Percentiles rank a stretch among this genome's conserved stretches.
These are phyloP conservation scores for Xestoiulus laeticollis DNA, from an alignment of 2,888 invertebrate species.

Conservation along the genomic window DNA sequence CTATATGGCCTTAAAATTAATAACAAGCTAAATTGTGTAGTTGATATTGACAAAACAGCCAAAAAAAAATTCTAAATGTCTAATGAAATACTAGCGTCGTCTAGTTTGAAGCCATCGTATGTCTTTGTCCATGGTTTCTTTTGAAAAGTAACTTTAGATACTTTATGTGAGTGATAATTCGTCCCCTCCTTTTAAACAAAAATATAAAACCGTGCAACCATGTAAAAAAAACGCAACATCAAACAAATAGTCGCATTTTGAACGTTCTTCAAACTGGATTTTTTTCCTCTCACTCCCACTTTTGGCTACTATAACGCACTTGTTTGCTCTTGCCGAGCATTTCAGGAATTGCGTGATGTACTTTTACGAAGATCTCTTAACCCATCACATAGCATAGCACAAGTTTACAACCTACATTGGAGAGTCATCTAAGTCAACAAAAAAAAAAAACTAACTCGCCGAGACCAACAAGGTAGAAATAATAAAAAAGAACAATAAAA, in stretches of 20 bases:
- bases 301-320: constrained; percentile 19
- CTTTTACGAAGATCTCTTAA: background rate
- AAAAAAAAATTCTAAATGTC: background rate
- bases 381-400: background rate
- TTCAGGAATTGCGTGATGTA: constrained; percentile 12
- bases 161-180: constrained; percentile 1
- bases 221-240: constrained; percentile 17
- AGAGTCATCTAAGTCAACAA: constrained; percentile 15
- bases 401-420: background rate
- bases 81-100: background rate
- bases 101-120: background rate
- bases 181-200: constrained; percentile 26
- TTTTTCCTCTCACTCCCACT: constrained; percentile 24
- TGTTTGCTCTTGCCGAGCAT: constrained; percentile 20
- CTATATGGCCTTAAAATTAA: no score
- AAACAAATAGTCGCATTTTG: constrained; percentile 26
- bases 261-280: constrained; percentile 26
- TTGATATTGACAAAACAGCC: no score
- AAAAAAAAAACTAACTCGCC: background rate
- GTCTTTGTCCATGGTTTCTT: background rate
- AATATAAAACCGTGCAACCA: background rate
- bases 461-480: constrained; percentile 20
- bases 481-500: constrained; percentile 24
- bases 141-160: constrained; percentile 1
- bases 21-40: no score